Base-by-base conservation (phyloP, 2,888 invertebrate species). In the Muscina levida region DNA sequence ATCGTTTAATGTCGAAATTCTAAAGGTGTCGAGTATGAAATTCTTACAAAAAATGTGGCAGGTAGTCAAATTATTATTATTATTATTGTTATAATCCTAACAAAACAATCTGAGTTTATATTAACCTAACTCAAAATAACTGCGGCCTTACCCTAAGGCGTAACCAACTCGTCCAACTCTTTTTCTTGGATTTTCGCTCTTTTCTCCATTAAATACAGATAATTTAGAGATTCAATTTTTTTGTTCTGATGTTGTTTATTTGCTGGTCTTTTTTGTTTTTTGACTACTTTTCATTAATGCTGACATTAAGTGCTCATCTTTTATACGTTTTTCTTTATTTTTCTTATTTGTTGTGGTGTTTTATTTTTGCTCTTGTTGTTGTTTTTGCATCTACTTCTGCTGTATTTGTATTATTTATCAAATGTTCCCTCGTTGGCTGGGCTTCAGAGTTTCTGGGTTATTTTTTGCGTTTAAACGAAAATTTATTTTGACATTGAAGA, bases 401-500 rank as follows among this genome's bases (percentile, higher is more conserved):
- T n/a, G n/a, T n/a, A n/a, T n/a, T n/a, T n/a, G n/a, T n/a, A n/a
- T n/a, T 72, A 62, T 51, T 66, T 19, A 22, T 31, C 31, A 31
- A 31, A 5, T 31, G 31, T 31, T 31, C n/a, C n/a, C n/a, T n/a
- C n/a, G n/a, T n/a, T n/a, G n/a, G n/a, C 31, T 4, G n/a, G 31
- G 59, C 24, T 31, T 31, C 31, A 31, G 8, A 3, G 31, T 31
- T 31, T 31, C 31, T 31, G 3, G 3, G 31, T 31, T 48, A 19
- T 48, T 53, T 31, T 65, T 83, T 68, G 59, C 62, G 48, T 82
- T 84, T 85, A 86, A 84, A 84, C 82, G 79, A 84, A 84, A 85
- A 85, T 84, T 85, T 84, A 85, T 84, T 86, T 86, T 84, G 85
- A 85, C 86, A 85, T 65, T 75, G 84, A 84, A 83, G 80, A 82